phyloP scores from a whole-genome alignment of 2,797 vertebrate species.

The Oryzias sinensis region DNA sequence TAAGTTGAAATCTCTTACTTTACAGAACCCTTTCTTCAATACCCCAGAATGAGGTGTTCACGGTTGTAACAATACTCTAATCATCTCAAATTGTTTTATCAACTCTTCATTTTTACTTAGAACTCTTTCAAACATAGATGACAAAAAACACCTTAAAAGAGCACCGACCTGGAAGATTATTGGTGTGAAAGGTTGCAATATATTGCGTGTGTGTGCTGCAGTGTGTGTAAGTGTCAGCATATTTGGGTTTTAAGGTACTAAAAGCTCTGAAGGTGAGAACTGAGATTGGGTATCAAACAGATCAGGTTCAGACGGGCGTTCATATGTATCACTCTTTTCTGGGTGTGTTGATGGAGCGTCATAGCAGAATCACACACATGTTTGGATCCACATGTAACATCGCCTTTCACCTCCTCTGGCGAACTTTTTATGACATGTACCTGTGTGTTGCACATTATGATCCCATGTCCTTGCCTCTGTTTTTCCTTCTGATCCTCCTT shows the following conservation, averaged over 20 bases:
- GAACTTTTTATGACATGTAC: slow-evolving; percentile 3
- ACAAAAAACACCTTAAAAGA: no score
- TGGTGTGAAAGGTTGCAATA: not conserved
- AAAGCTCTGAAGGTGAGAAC: slow-evolving; percentile 59
- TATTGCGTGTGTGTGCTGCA: not conserved
- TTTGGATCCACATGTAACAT: not conserved
- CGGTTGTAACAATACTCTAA: no score
- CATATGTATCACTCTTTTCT: slow-evolving; percentile 55
- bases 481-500: not conserved
- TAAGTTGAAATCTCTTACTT: no score
- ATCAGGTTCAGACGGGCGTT: slow-evolving; percentile 52
- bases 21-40: no score
- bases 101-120: no score
- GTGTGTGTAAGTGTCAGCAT: not conserved
- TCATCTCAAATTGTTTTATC: no score
- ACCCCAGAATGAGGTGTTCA: no score
- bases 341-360: slow-evolving; percentile 53
- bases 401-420: not conserved
- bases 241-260: slow-evolving; percentile 5
- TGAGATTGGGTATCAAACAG: slow-evolving; percentile 52
- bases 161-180: no score
- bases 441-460: slow-evolving; percentile 10
- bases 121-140: no score
- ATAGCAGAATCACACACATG: slow-evolving; percentile 17
- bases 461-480: not conserved